Conservation (phyloP, 2,113 vertebrate species). For the Plotosus lineatus region DNA sequence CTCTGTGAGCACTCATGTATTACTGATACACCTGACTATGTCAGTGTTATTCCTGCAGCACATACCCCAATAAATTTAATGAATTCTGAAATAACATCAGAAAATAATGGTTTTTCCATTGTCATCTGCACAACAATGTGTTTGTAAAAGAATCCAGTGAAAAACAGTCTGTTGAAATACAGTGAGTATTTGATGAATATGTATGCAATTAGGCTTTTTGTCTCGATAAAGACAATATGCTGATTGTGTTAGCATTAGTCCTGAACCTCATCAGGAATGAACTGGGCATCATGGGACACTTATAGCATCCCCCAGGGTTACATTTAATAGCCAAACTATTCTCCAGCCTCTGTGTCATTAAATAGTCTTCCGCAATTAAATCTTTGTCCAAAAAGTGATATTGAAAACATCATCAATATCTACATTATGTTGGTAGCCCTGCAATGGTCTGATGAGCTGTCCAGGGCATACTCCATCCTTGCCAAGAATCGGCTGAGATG, state of each 20-base stretch:
- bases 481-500: too few species aligned
- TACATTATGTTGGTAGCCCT: background rate
- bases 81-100: background rate
- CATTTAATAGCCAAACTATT: slow-evolving; percentile 32
- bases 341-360: slow-evolving; percentile 12
- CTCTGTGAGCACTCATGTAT: slow-evolving; percentile 4
- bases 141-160: slow-evolving; percentile 1
- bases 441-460: too few species aligned
- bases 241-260: background rate
- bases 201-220: background rate
- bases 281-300: background rate
- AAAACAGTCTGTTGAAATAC: slow-evolving; percentile 17
- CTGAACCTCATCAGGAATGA: slow-evolving; percentile 19
- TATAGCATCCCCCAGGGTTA: slow-evolving; percentile 8
- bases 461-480: too few species aligned
- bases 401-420: background rate
- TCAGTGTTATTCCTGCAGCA: slow-evolving; percentile 31
- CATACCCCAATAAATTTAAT: background rate
- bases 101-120: background rate
- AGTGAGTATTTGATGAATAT: background rate
- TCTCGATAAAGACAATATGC: background rate
- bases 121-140: too few species aligned
- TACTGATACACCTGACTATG: slow-evolving; percentile 22
- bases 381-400: background rate
- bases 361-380: background rate